Percentiles rank a stretch among this genome's conserved stretches.
phyloP scores from a whole-genome alignment of 64 coral and sea anemone species.

The Montipora foliosa region DNA sequence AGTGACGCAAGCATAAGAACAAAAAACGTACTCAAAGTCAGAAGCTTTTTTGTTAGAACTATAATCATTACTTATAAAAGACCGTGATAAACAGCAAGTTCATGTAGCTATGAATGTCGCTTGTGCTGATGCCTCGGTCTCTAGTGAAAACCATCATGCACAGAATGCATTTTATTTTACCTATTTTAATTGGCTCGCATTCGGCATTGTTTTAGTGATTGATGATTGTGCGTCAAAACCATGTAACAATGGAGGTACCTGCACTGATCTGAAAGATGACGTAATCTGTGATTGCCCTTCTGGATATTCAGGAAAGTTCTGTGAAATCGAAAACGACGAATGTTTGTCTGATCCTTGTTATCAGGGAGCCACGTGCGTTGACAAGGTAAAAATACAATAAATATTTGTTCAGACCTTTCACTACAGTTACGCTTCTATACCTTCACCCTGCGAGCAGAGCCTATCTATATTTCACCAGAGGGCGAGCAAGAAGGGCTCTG shows the following conservation, averaged over 20 bases:
- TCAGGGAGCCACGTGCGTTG: slow-evolving; percentile 78
- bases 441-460: too few species aligned
- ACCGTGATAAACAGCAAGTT: too few species aligned
- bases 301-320: slow-evolving; percentile 85
- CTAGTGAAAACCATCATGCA: too few species aligned
- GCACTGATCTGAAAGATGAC: slow-evolving; percentile 74
- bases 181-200: background rate
- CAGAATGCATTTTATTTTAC: background rate
- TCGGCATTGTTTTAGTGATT: slow-evolving; percentile 46
- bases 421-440: too few species aligned
- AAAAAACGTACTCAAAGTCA: too few species aligned
- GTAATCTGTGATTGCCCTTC: slow-evolving; percentile 75
- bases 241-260: slow-evolving; percentile 89
- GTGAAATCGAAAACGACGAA: slow-evolving; percentile 84
- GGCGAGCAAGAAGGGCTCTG: too few species aligned
- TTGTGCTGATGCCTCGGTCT: too few species aligned
- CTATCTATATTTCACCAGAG: too few species aligned
- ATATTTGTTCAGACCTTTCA: background rate
- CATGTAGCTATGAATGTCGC: too few species aligned
- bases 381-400: slow-evolving; percentile 73
- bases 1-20: too few species aligned
- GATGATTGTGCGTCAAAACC: slow-evolving; percentile 92
- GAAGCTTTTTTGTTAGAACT: too few species aligned
- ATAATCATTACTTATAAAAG: too few species aligned
- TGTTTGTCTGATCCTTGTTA: slow-evolving; percentile 92